Conservation (phyloP, 2,113 vertebrate genomes). For the Menura novaehollandiae region DNA sequence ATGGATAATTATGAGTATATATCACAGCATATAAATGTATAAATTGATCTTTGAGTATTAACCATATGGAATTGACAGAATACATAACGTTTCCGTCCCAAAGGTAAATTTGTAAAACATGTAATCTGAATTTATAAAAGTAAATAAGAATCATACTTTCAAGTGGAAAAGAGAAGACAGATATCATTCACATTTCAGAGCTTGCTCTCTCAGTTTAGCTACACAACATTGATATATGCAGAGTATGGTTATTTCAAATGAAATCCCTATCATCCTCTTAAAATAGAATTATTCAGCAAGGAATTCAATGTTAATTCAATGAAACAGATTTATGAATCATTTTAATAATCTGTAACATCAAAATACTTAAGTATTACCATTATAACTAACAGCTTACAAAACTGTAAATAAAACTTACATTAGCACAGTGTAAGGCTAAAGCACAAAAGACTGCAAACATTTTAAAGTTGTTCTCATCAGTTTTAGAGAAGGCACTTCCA, state of each 20-base stretch:
- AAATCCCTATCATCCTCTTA: neutral
- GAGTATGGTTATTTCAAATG: neutral
- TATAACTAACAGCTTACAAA: neutral
- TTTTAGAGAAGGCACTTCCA: conserved; percentile 99
- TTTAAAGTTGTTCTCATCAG: conserved; percentile 99
- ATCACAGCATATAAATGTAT: neutral
- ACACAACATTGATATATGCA: neutral
- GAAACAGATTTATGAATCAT: neutral
- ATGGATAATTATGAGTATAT: neutral
- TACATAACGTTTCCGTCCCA: neutral
- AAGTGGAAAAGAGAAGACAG: neutral
- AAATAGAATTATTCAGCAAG: neutral
- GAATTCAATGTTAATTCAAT: neutral
- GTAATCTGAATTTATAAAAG: neutral
- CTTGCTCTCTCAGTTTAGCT: neutral
- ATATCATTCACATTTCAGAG: neutral
- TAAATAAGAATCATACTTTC: neutral
- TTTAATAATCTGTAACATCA: neutral
- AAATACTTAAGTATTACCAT: neutral
- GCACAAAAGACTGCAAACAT: conserved; percentile 99
- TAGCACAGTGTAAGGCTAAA: conserved; percentile 99
- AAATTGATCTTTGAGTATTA: neutral
- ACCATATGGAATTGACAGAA: neutral
- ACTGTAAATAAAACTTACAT: conserved; percentile 78
- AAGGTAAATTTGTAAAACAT: neutral